Percentiles rank a stretch among this genome's conserved stretches.
Evolutionary conservation across 1,140 invertebrate species (phyloP).

Genomic region (Drosophila kurseongensis): DNA sequence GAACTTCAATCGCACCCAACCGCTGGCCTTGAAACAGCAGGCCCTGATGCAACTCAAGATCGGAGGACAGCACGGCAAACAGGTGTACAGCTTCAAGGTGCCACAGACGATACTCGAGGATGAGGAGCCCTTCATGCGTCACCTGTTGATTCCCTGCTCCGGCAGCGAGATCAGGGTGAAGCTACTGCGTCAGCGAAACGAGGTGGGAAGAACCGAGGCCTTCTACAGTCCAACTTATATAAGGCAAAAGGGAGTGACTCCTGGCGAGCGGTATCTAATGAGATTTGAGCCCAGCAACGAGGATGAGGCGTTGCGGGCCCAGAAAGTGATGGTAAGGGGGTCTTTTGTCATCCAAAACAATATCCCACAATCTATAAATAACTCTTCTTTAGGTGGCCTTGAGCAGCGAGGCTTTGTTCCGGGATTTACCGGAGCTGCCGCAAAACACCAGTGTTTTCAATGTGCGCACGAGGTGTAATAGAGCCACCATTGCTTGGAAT

Average conservation of each 20-base stretch:
- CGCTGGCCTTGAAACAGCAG: slow-evolving; percentile 58
- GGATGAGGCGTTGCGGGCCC: slow-evolving; percentile 75
- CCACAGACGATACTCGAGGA: slow-evolving; percentile 36
- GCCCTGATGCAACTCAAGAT: slow-evolving; percentile 67
- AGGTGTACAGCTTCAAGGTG: slow-evolving; percentile 83
- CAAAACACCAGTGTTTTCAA: slow-evolving; percentile 75
- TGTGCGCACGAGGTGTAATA: slow-evolving; percentile 69
- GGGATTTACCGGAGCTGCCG: slow-evolving; percentile 72
- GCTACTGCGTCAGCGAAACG: slow-evolving; percentile 54
- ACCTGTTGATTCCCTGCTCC: slow-evolving; percentile 72
- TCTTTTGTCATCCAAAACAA: too few species aligned
- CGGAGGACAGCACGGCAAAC: slow-evolving; percentile 66
- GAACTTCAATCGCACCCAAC: slow-evolving; percentile 78
- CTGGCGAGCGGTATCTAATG: slow-evolving; percentile 71
- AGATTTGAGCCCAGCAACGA: slow-evolving; percentile 78
- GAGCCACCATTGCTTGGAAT: slow-evolving; percentile 79
- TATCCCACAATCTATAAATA: not conserved
- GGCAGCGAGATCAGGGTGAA: slow-evolving; percentile 77
- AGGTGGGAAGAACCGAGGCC: slow-evolving; percentile 46
- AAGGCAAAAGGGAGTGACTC: slow-evolving; percentile 48
- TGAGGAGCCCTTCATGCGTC: slow-evolving; percentile 51
- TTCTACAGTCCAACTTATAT: slow-evolving; percentile 79
- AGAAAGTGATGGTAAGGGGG: slow-evolving; percentile 71
- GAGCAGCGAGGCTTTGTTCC: slow-evolving; percentile 64
- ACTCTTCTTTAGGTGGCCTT: slow-evolving; percentile 61